Evolutionary conservation across 1,140 invertebrate species (phyloP), one percentile per base, ranked within the genome.

Genomic region (Drusus annulatus): DNA sequence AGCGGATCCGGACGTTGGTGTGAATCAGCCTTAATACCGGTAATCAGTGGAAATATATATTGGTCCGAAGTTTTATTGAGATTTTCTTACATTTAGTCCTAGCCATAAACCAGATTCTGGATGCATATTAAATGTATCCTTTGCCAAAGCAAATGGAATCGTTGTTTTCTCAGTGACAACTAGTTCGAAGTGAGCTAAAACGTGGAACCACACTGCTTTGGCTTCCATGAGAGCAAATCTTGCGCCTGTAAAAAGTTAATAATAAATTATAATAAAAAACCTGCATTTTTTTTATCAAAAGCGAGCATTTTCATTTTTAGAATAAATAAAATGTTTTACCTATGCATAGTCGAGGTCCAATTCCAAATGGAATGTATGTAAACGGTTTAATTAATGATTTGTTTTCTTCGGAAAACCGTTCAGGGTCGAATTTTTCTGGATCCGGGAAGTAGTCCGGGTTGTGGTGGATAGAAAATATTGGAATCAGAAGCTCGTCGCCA

Each of bases 301-400:
- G 31, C 6, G 0, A 45, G 8, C 2, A 13, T 45, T 45, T 36
- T 36, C 6, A 45, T 45, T 45, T 56, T 2, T 56, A 10, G 54
- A 56, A 10, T 45, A 13, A 45, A 13, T 45, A 1, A 45, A 45
- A 45, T 45, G 8, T 45, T 13, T 13, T 76, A 84, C 83, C 83
- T 58, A 84, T 84, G 68, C 83, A 84, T 63, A 82, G 88, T 80
- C 91, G 84, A 3, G 90, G 90, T 17, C 91, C 91, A 15, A 85
- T 84, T 54, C 90, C 90, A 84, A 92, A 92, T 3, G 91, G 90
- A 63, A 91, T 80, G 81, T 86, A 91, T 10, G 86, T 78, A 76
- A 86, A 90, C 2, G 86, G 87, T 23, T 85, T 84, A 25, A 86
- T 81, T 7, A 78, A 84, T 6, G 31, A 51, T 31, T 84, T 85